Evolutionary conservation across 2,888 invertebrate genomes (phyloP).

Genomic region (Rosalia funebris): DNA sequence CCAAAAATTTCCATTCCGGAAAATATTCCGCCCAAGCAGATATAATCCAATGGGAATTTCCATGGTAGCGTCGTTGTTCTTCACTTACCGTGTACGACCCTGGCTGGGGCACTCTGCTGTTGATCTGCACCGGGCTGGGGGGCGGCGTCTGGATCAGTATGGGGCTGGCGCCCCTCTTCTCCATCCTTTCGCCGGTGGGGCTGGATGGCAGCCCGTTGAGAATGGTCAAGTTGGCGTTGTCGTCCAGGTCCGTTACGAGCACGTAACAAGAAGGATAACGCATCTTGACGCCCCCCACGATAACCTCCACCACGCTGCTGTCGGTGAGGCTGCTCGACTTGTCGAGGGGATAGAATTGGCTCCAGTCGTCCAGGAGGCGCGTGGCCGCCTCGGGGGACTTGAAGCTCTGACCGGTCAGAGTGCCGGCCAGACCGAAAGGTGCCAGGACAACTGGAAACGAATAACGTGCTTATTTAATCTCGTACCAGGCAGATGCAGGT

Average conservation of each 20-base stretch:
- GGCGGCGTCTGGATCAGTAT: slow-evolving; percentile 62
- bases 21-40: no score
- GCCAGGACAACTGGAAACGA: slow-evolving; percentile 85
- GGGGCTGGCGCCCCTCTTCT: slow-evolving; percentile 48
- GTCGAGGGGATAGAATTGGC: slow-evolving; percentile 92
- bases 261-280: slow-evolving; percentile 96
- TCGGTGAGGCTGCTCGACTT: slow-evolving; percentile 67
- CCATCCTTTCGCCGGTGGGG: slow-evolving; percentile 24
- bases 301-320: slow-evolving; percentile 69
- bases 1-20: no score
- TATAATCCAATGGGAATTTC: no score
- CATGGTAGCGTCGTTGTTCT: no score
- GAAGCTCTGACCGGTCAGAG: slow-evolving; percentile 86
- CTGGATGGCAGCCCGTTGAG: slow-evolving; percentile 34
- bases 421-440: slow-evolving; percentile 93
- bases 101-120: slow-evolving; percentile 61
- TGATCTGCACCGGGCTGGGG: slow-evolving; percentile 63
- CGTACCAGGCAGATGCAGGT: no score
- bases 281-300: slow-evolving; percentile 88
- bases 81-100: slow-evolving; percentile 58
- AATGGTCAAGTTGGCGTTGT: slow-evolving; percentile 63
- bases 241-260: slow-evolving; percentile 88
- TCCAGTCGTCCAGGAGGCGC: slow-evolving; percentile 92
- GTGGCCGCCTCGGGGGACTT: slow-evolving; percentile 76
- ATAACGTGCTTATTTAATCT: no score